Evolutionary conservation across 2,797 vertebrate species (phyloP).

Genomic region (Trachops cirrhosus): DNA sequence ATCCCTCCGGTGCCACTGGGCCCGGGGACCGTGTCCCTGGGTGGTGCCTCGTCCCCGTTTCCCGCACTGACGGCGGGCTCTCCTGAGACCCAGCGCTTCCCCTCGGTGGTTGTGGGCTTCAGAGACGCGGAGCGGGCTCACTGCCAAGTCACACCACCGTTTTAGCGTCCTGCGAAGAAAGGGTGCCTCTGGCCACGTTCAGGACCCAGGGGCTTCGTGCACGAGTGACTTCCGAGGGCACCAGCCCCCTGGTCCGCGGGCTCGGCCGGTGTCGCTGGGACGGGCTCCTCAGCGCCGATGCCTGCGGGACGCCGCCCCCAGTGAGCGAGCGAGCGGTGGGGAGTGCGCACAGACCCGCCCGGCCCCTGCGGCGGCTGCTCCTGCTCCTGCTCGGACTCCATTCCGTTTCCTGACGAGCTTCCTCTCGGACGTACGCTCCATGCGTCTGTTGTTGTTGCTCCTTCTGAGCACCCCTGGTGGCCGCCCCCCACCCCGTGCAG

Average conservation of each 20-base stretch:
- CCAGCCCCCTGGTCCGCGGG: background rate
- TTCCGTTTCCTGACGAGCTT: background rate
- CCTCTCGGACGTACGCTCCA: background rate
- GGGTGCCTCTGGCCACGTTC: background rate
- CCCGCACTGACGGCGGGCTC: background rate
- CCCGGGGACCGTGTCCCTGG: background rate
- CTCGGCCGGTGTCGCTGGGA: background rate
- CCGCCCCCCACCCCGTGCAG: no score
- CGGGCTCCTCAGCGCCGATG: background rate
- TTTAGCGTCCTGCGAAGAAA: background rate
- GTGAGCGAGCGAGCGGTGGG: fast-evolving
- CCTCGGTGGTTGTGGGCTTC: background rate
- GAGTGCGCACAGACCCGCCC: no score
- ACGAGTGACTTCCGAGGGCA: background rate
- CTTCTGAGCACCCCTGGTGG: background rate
- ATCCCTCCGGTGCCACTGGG: no score
- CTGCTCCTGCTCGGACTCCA: background rate
- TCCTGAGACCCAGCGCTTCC: background rate
- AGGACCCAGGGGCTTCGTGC: background rate
- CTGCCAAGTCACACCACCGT: background rate
- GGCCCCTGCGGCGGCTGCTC: background rate
- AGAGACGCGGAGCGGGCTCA: background rate
- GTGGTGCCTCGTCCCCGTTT: background rate
- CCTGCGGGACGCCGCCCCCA: no score
- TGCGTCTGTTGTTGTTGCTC: background rate